Percentiles rank a stretch among this genome's conserved stretches.
phyloP scores from a whole-genome alignment of 2,888 invertebrate genomes.

The Mantis religiosa region DNA sequence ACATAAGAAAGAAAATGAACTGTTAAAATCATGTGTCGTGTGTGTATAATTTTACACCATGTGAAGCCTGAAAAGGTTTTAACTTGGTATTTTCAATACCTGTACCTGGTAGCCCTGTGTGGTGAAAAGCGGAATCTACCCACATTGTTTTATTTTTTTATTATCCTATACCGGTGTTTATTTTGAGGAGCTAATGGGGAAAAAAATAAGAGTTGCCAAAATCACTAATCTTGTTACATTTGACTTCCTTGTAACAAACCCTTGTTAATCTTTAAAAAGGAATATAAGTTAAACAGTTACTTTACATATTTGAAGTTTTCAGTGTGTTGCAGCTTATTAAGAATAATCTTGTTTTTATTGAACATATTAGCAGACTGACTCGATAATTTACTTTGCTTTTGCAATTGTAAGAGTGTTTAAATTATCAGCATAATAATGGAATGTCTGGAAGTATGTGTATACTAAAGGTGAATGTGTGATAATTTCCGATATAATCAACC shows the following conservation, averaged over 20 bases:
- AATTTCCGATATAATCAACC: not conserved
- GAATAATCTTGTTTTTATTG: not conserved
- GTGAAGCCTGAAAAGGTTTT: not conserved
- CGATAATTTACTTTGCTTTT: conserved; percentile 5
- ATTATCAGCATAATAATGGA: conserved; percentile 8
- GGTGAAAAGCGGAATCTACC: not conserved
- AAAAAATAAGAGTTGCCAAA: not conserved
- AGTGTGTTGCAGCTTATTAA: not conserved
- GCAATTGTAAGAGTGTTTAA: conserved; percentile 11
- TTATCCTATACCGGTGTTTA: not conserved
- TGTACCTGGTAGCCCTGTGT: not conserved
- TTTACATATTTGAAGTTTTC: not conserved
- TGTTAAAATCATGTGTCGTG: not conserved
- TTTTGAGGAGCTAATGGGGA: not conserved
- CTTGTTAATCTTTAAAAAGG: not conserved
- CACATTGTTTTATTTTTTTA: not conserved
- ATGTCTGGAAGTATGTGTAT: conserved; percentile 1
- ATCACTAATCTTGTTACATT: not conserved
- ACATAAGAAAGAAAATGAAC: not conserved
- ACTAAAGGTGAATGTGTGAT: conserved; percentile 17
- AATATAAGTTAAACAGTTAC: not conserved
- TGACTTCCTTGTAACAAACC: not conserved
- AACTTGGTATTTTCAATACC: not conserved
- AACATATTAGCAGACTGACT: not conserved
- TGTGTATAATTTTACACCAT: not conserved